phyloP scores from a whole-genome alignment of 2,888 invertebrate genomes.

The Malacosoma neustria region DNA sequence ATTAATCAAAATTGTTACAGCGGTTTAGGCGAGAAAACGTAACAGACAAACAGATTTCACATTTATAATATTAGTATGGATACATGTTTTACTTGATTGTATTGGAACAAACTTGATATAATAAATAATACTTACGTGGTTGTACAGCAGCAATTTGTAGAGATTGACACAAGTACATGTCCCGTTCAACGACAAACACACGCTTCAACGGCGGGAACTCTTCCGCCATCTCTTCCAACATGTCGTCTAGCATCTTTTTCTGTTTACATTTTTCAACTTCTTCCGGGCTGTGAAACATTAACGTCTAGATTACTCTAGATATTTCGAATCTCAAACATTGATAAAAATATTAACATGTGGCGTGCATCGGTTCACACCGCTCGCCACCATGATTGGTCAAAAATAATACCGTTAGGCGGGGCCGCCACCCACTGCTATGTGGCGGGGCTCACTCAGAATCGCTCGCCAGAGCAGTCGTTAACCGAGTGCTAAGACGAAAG shows the following conservation, averaged over 20 bases:
- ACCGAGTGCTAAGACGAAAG: no score
- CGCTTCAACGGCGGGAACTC: conserved; percentile 93
- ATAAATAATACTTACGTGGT: conserved; percentile 45
- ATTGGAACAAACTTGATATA: neutral
- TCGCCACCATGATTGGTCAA: no score
- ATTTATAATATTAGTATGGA: no score
- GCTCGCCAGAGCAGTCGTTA: no score
- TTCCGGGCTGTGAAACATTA: conserved; percentile 78
- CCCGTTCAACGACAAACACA: conserved; percentile 95
- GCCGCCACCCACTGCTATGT: no score
- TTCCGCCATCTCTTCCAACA: conserved; percentile 93
- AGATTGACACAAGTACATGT: conserved; percentile 92
- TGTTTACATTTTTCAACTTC: conserved; percentile 97
- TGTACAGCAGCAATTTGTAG: conserved; percentile 79
- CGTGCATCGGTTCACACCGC: no score
- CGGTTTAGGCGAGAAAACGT: no score
- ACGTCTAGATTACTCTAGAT: neutral
- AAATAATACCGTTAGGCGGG: no score
- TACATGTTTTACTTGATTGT: neutral
- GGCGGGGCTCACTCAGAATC: no score
- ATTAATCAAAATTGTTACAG: no score
- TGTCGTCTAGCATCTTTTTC: conserved; percentile 91
- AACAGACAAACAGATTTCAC: no score
- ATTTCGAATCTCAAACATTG: conserved; percentile 1
- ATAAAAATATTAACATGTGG: no score